phyloP scores from a whole-genome alignment of 1,140 invertebrate genomes.

The Drosophila eugracilis region DNA sequence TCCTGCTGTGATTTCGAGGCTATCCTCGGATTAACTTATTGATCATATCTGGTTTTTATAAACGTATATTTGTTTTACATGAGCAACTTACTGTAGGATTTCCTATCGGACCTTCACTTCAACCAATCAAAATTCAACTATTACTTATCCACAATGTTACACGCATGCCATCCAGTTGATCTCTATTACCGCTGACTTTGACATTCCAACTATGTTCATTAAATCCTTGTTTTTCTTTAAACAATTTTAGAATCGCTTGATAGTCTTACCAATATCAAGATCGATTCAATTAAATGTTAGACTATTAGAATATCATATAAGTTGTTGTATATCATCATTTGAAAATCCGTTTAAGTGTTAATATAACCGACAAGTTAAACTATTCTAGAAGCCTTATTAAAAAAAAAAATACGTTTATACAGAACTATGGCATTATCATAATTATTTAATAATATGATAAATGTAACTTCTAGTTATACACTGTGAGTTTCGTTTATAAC shows the following conservation, averaged over 20 bases:
- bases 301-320: background rate
- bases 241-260: background rate
- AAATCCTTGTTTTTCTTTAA: background rate
- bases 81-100: conserved; percentile 31
- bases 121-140: background rate
- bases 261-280: conserved; percentile 24
- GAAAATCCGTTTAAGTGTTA: too few species aligned
- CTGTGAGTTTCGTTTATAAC: too few species aligned
- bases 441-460: too few species aligned
- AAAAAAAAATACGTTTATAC: too few species aligned
- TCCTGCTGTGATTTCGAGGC: background rate
- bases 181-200: background rate
- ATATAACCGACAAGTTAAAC: too few species aligned
- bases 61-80: background rate
- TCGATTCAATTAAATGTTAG: conserved; percentile 1
- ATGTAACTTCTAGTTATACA: too few species aligned
- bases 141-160: background rate
- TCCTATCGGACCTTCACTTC: background rate
- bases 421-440: too few species aligned
- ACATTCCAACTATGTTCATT: conserved; percentile 1
- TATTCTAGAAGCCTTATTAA: too few species aligned
- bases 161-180: conserved; percentile 3
- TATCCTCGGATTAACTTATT: background rate
- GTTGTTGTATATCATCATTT: too few species aligned
- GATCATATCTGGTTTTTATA: background rate